Conservation (phyloP, 2,888 invertebrate species). For the Hesperia comma region DNA sequence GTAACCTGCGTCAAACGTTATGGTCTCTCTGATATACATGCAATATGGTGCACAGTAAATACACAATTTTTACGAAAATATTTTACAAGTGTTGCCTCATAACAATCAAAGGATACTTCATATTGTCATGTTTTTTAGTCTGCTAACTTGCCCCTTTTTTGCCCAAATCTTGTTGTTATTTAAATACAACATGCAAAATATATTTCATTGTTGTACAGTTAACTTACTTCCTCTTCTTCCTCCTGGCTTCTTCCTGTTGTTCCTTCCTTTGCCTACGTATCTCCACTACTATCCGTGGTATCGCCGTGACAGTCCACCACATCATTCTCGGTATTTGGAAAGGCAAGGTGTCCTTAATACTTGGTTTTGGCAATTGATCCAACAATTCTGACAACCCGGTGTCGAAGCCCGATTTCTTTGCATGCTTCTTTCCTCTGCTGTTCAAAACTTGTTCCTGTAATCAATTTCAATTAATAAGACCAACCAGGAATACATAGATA, state of each 20-base stretch:
- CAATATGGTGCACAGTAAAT: too few relatives aligned
- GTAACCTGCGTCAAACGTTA: too few relatives aligned
- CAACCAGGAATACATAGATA: too few relatives aligned
- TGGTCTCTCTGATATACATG: too few relatives aligned
- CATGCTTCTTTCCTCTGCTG: conserved; percentile 86
- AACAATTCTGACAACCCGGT: conserved; percentile 86
- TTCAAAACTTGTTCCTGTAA: conserved; percentile 88
- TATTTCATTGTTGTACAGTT: not conserved
- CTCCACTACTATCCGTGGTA: conserved; percentile 78
- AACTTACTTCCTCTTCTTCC: conserved; percentile 84
- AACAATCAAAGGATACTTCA: too few relatives aligned
- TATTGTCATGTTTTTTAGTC: too few relatives aligned
- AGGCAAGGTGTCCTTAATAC: conserved; percentile 90
- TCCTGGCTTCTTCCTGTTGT: conserved; percentile 82
- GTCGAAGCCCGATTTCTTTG: conserved; percentile 85
- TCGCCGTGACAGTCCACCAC: conserved; percentile 84
- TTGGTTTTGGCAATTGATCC: conserved; percentile 88
- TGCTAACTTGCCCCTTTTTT: too few relatives aligned
- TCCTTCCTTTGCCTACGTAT: conserved; percentile 68
- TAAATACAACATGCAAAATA: too few relatives aligned
- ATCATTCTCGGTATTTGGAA: conserved; percentile 90
- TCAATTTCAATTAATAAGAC: too few relatives aligned
- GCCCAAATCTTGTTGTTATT: too few relatives aligned
- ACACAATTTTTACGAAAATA: too few relatives aligned
- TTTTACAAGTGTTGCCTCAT: too few relatives aligned